Evolutionary conservation across 2,888 invertebrate genomes (phyloP), one percentile per base, ranked within the genome.

Genomic region (Girardia tigrina): DNA sequence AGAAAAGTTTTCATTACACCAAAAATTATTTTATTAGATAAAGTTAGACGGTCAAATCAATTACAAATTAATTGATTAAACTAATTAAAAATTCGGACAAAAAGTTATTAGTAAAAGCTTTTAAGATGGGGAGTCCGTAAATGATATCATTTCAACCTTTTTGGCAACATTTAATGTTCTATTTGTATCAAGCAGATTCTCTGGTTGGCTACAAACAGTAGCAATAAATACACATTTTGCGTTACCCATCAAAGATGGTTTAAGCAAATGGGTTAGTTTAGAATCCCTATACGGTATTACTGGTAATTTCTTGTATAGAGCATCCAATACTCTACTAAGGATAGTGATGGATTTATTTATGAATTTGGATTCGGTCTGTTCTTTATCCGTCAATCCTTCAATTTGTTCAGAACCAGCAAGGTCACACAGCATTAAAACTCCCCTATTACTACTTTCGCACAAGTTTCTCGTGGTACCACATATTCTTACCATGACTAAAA

Each of bases 201-300:
- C 74, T 26, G 56, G 42, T 16, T 69, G 26, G 16, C 56, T 74
- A 8, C 56, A 74, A 26, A 74, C 26, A 56, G 74, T 74, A 26
- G 56, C 56, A 70, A 74, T 74, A 56, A 74, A 56, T 20, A 74
- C 28, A 42, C 74, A 74, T 23, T 74, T 74, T 27, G 74, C 74
- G 16, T 74, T 69, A 23, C 74, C 74, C 26, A 69, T 56, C 20
- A 74, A 28, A 36, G 74, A 74, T 12, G 74, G 74, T 36, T 74
- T 74, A 26, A 74, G 56, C 4, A 74, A 26, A 56, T 74, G 74
- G 2, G 74, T 74, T 26, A 74, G 27, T 28, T 74, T 74, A 1
- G 74, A 74, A 42, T 74, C 74, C 12, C 74, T 42, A 42, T 56
- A 74, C 1, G 74, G 74, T 26, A 74, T 69, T 20, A 69, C 42